These are phyloP conservation scores for Drymonia ruficornis DNA, from an alignment of 2,888 invertebrate genomes.

Conservation along the genomic window DNA sequence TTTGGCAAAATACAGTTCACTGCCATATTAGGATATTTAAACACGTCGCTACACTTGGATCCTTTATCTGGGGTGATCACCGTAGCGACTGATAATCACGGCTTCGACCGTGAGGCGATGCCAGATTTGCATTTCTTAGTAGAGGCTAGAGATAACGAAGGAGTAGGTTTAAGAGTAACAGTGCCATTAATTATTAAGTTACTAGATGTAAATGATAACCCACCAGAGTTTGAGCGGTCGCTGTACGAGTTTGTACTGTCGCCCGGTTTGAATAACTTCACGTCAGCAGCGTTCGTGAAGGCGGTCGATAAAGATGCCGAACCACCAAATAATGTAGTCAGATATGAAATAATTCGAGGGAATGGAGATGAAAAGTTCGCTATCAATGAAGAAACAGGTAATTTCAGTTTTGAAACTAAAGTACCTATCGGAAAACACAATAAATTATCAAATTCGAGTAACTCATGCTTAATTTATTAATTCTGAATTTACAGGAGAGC, in stretches of 20 bases:
- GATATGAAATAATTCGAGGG: slow-evolving; percentile 92
- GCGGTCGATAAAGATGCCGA: slow-evolving; percentile 94
- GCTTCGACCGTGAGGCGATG: slow-evolving; percentile 93
- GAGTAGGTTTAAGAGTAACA: slow-evolving; percentile 90
- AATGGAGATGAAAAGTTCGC: slow-evolving; percentile 90
- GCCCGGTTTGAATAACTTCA: slow-evolving; percentile 89
- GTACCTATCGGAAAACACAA: background rate
- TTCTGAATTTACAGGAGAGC: slow-evolving; percentile 81
- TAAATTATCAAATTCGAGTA: background rate
- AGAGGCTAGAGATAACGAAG: slow-evolving; percentile 95
- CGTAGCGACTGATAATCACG: slow-evolving; percentile 89
- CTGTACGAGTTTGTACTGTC: slow-evolving; percentile 93
- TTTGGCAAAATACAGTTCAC: slow-evolving; percentile 92
- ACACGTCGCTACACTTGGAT: slow-evolving; percentile 91
- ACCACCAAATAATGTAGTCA: slow-evolving; percentile 93
- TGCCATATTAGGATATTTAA: slow-evolving; percentile 90
- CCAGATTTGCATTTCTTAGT: slow-evolving; percentile 91
- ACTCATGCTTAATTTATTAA: background rate
- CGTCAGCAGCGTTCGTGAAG: slow-evolving; percentile 90
- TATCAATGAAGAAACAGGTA: slow-evolving; percentile 90
- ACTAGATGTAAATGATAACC: slow-evolving; percentile 93
- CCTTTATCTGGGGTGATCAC: slow-evolving; percentile 91
- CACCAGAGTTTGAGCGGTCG: slow-evolving; percentile 92
- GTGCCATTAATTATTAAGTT: slow-evolving; percentile 90
- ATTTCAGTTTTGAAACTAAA: slow-evolving; percentile 10